phyloP scores from a whole-genome alignment of 2,797 vertebrate species.

The Pterois miles region DNA sequence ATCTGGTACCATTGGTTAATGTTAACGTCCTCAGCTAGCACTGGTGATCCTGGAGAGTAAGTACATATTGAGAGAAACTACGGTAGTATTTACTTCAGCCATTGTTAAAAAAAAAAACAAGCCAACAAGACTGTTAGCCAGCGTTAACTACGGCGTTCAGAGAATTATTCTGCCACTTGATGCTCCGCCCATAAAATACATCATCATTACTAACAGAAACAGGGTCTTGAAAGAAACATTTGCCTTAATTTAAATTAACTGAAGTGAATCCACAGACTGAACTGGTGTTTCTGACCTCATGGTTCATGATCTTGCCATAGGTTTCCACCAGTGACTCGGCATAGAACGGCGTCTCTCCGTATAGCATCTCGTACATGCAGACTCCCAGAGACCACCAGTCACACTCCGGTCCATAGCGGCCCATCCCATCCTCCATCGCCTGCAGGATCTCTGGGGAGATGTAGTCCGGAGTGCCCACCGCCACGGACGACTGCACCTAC shows the following conservation, averaged over 20 bases:
- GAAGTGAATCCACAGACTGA: not conserved
- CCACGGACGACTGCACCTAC: slow-evolving; percentile 97
- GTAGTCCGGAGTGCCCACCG: slow-evolving; percentile 97
- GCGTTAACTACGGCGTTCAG: fast-evolving
- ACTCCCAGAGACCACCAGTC: slow-evolving; percentile 99
- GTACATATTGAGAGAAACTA: too few relatives aligned
- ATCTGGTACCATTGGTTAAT: too few relatives aligned
- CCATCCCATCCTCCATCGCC: slow-evolving; percentile 99
- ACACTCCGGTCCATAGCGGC: slow-evolving; percentile 95
- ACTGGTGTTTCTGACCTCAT: slow-evolving; percentile 83
- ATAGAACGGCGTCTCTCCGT: slow-evolving; percentile 96
- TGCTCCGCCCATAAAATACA: fast-evolving
- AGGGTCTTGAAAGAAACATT: too few relatives aligned
- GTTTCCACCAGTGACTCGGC: slow-evolving; percentile 97
- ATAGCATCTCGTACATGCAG: slow-evolving; percentile 98
- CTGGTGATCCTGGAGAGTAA: too few relatives aligned
- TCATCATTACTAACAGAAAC: too few relatives aligned
- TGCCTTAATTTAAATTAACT: not conserved
- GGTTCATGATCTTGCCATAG: slow-evolving; percentile 99
- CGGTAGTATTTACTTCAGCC: too few relatives aligned
- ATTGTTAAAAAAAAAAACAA: too few relatives aligned
- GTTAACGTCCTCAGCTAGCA: too few relatives aligned
- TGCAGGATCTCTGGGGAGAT: slow-evolving; percentile 98
- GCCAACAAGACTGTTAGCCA: too few relatives aligned
- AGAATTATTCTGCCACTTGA: too few relatives aligned